These are phyloP conservation scores for Phortica variegata DNA, from an alignment of 1,140 invertebrate genomes.

Conservation along the genomic window DNA sequence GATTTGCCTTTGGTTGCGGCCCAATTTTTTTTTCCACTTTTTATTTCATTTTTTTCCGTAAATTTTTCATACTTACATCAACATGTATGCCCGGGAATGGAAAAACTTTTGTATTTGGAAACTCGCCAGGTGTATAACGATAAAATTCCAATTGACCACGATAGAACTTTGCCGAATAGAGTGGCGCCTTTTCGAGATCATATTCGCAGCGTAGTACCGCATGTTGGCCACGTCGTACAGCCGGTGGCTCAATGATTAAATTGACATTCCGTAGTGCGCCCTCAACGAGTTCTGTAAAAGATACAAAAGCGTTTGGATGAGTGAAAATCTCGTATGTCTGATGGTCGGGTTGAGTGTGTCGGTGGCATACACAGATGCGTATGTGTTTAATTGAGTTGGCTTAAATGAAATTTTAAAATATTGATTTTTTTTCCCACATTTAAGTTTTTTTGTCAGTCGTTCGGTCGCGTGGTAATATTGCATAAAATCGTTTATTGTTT, in stretches of 20 bases:
- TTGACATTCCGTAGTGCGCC: constrained; percentile 59
- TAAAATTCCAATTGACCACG: constrained; percentile 77
- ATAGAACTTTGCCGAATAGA: constrained; percentile 81
- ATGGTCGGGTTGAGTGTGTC: not conserved
- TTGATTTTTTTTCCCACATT: too few species aligned
- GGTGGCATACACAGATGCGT: too few species aligned
- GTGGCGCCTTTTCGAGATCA: constrained; percentile 69
- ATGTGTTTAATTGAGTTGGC: too few species aligned
- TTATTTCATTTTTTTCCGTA: not conserved
- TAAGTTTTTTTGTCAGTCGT: too few species aligned
- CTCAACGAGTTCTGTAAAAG: constrained; percentile 42
- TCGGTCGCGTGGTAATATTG: too few species aligned
- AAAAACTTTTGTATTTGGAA: constrained; percentile 70
- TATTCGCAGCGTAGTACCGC: constrained; percentile 71
- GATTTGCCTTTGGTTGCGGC: not conserved
- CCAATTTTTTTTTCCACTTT: not conserved
- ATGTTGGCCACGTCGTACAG: constrained; percentile 67
- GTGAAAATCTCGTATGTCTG: not conserved
- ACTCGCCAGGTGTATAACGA: constrained; percentile 71
- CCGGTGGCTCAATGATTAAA: constrained; percentile 60
- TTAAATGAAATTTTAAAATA: too few species aligned
- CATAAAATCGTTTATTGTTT: too few species aligned
- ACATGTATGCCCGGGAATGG: constrained; percentile 70
- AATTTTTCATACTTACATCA: constrained; percentile 67
- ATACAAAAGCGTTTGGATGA: not conserved